Evolutionary conservation across 2,888 invertebrate genomes (phyloP).

Genomic region (Notocelia uddmanniana): DNA sequence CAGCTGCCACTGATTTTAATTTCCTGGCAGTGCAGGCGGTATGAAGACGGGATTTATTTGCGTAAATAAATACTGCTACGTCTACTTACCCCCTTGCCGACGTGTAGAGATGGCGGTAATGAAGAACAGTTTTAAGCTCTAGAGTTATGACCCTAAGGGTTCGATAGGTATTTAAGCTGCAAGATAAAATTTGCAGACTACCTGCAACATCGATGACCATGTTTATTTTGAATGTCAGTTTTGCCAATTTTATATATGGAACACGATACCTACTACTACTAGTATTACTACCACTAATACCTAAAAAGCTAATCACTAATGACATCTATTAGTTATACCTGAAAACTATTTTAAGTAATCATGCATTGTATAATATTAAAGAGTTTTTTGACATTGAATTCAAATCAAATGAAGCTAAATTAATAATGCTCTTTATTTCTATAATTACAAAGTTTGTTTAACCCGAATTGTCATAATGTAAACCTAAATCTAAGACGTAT

Average conservation of each 20-base stretch:
- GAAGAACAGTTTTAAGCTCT: conserved; percentile 8
- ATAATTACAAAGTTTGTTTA: no score
- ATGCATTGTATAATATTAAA: no score
- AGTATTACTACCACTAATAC: no score
- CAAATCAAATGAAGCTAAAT: no score
- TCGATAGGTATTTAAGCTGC: neutral
- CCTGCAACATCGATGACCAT: neutral
- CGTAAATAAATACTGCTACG: conserved; percentile 42
- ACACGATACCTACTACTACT: no score
- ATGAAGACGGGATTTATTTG: conserved; percentile 45
- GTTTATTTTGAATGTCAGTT: neutral
- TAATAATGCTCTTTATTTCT: no score
- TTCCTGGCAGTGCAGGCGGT: conserved; percentile 42
- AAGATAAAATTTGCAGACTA: neutral
- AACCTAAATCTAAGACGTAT: no score
- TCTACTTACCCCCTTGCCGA: conserved; percentile 32
- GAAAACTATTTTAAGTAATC: no score
- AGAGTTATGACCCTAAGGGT: neutral
- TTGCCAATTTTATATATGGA: neutral
- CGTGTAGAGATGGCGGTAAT: conserved; percentile 18
- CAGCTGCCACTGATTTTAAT: conserved; percentile 46
- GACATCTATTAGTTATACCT: no score
- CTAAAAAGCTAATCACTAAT: no score
- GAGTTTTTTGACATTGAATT: no score
- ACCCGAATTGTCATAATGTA: no score